Evolutionary conservation across 2,888 invertebrate genomes (phyloP).

Genomic region (Lepidocyrtinus sp.): DNA sequence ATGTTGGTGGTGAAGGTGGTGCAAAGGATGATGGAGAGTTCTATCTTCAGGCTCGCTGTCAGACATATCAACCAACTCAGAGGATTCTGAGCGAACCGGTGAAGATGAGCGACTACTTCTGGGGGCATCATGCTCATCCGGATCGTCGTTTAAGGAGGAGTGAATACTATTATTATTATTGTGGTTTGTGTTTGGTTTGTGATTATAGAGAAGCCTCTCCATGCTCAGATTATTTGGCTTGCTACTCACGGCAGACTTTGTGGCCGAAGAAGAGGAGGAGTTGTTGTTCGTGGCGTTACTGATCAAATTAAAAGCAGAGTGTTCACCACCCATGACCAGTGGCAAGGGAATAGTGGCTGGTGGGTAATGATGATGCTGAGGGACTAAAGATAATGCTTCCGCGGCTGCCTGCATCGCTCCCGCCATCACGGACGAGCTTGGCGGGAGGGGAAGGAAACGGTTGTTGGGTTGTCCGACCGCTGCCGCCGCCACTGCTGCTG

Average conservation of each 20-base stretch:
- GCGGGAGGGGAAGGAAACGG: slow-evolving; percentile 58
- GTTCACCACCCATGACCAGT: slow-evolving; percentile 88
- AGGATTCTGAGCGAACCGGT: slow-evolving; percentile 65
- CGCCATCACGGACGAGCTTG: slow-evolving; percentile 55
- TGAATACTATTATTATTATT: slow-evolving; percentile 33
- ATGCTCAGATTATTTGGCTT: slow-evolving; percentile 52
- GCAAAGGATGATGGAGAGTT: slow-evolving; percentile 7
- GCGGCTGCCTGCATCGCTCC: slow-evolving; percentile 57
- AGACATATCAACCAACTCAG: slow-evolving; percentile 69
- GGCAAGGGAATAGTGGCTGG: slow-evolving; percentile 68
- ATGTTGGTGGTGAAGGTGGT: slow-evolving; percentile 36
- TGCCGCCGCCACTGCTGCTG: slow-evolving; percentile 51
- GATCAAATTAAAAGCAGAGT: slow-evolving; percentile 84
- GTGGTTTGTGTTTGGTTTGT: slow-evolving; percentile 27
- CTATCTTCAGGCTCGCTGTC: slow-evolving; percentile 66
- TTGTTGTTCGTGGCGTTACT: slow-evolving; percentile 71
- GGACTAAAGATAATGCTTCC: slow-evolving; percentile 58
- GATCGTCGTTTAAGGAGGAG: slow-evolving; percentile 51
- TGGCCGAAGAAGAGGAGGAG: background rate
- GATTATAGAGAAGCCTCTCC: slow-evolving; percentile 56
- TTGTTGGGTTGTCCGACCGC: slow-evolving; percentile 51
- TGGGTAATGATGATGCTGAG: slow-evolving; percentile 43
- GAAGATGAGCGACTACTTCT: slow-evolving; percentile 63
- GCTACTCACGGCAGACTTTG: background rate
- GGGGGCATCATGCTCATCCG: slow-evolving; percentile 48